Percentiles rank a stretch among this genome's conserved stretches.
These are phyloP conservation scores for Limenitis camilla DNA, from an alignment of 2,888 invertebrate species.

Conservation along the genomic window DNA sequence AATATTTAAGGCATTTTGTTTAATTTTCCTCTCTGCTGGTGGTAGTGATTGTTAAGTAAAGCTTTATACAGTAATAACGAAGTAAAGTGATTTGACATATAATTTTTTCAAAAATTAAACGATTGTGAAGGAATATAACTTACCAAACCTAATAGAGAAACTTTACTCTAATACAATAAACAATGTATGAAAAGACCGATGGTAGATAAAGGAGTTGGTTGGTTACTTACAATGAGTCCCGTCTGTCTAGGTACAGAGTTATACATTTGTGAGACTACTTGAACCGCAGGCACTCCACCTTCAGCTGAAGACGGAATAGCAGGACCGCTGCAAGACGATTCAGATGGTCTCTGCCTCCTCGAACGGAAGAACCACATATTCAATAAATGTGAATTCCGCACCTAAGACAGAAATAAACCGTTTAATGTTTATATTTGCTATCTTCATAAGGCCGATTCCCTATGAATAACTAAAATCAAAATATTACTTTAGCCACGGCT, in stretches of 20 bases:
- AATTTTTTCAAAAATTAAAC: no score
- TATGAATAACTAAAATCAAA: neutral
- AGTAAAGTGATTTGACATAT: no score
- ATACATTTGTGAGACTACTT: constrained; percentile 38
- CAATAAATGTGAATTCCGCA: constrained; percentile 11
- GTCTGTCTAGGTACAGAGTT: constrained; percentile 36
- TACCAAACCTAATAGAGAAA: no score
- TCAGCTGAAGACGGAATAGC: constrained; percentile 41
- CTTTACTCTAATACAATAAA: no score
- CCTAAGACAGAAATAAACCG: constrained; percentile 11
- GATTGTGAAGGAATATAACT: no score
- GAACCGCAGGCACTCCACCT: constrained; percentile 36
- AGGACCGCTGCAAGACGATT: constrained; percentile 28
- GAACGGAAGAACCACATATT: constrained; percentile 40
- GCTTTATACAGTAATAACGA: no score
- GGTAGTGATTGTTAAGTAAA: no score
- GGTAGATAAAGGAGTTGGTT: no score
- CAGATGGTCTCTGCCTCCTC: constrained; percentile 14
- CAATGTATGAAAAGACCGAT: no score
- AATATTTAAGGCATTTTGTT: no score
- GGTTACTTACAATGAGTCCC: constrained; percentile 50
- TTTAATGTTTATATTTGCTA: constrained; percentile 7
- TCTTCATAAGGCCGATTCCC: neutral
- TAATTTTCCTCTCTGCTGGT: no score
- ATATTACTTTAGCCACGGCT: no score